A percentile compares a stretch with the other conserved stretches of the same genome.
Conservation (phyloP, 2,797 vertebrate genomes). For the Tokudaia tokunoshimensis region DNA sequence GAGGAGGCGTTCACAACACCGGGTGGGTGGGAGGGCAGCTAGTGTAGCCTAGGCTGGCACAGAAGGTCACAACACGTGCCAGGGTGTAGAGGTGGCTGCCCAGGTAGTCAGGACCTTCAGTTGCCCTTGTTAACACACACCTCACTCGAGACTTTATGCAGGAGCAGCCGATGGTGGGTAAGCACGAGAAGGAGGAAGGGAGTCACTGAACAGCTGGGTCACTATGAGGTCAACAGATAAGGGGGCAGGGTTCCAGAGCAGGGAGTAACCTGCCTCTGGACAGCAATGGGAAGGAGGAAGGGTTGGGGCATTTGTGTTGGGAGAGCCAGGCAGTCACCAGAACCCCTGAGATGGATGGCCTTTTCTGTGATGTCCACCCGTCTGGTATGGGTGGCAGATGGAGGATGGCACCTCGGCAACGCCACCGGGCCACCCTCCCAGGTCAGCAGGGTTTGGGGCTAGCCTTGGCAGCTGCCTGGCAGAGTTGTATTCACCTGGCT, state of each 20-base stretch:
- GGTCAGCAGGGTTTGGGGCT: not conserved
- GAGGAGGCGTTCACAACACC: not conserved
- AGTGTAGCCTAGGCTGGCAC: not conserved
- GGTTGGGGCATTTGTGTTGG: no score
- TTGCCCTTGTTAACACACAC: not conserved
- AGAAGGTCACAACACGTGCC: not conserved
- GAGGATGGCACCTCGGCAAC: not conserved
- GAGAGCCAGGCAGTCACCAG: not conserved
- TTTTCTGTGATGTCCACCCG: not conserved
- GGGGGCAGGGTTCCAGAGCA: not conserved
- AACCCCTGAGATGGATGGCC: not conserved
- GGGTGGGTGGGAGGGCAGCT: not conserved
- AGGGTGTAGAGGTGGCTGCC: not conserved
- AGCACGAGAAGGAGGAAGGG: not conserved
- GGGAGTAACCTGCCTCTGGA: not conserved
- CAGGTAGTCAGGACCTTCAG: not conserved
- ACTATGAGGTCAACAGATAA: not conserved
- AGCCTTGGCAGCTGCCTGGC: not conserved
- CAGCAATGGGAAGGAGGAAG: no score
- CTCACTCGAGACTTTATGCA: not conserved
- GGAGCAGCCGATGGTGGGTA: not conserved
- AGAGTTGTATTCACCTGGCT: not conserved
- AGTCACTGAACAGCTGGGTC: not conserved
- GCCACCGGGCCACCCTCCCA: not conserved
- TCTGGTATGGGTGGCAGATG: not conserved